Evolutionary conservation across 2,888 invertebrate genomes (phyloP).

Genomic region (Cyaniris semiargus): DNA sequence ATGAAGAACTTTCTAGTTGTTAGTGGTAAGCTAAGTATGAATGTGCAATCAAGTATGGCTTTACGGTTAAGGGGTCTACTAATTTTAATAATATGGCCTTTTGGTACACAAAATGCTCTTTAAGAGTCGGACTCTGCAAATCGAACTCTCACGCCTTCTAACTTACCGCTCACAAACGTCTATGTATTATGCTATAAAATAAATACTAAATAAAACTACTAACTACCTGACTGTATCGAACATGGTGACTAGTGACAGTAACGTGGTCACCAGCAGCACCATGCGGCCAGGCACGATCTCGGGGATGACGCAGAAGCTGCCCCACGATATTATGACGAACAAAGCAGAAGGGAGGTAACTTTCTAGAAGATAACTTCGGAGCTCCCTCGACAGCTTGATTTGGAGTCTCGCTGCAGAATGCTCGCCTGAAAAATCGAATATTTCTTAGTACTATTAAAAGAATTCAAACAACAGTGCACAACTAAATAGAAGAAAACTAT

Average conservation of each 20-base stretch:
- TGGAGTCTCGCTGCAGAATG: slow-evolving; percentile 82
- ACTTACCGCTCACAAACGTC: background rate
- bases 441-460: background rate
- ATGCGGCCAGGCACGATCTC: slow-evolving; percentile 84
- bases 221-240: slow-evolving; percentile 82
- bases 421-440: slow-evolving; percentile 69
- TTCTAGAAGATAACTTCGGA: slow-evolving; percentile 82
- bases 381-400: slow-evolving; percentile 81
- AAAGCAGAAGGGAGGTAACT: slow-evolving; percentile 83
- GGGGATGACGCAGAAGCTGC: slow-evolving; percentile 83
- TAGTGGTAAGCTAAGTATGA: background rate
- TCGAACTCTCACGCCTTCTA: too few relatives aligned
- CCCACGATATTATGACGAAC: slow-evolving; percentile 84
- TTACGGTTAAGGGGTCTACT: background rate
- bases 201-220: slow-evolving; percentile 6
- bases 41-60: background rate
- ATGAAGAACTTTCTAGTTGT: background rate
- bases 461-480: background rate
- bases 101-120: background rate
- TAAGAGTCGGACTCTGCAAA: too few relatives aligned
- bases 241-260: slow-evolving; percentile 83
- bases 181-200: background rate
- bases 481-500: slow-evolving; percentile 1
- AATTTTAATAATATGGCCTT: background rate
- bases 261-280: slow-evolving; percentile 83